Evolutionary conservation across 2,888 invertebrate species (phyloP).

Genomic region (Dryocosmus kuriphilus): DNA sequence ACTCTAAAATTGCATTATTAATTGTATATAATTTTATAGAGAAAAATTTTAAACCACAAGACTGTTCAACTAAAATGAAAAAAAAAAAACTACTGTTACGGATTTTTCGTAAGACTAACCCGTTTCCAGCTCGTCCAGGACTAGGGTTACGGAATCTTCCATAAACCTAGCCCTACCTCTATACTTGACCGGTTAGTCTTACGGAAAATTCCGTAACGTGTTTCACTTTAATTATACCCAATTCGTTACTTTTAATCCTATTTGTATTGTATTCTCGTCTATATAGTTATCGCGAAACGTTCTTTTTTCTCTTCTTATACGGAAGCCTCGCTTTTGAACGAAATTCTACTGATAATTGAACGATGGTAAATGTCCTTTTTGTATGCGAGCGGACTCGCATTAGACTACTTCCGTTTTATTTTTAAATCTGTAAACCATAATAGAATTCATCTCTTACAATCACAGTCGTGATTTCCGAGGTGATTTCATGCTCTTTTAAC

Average conservation of each 20-base stretch:
- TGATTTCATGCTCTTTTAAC: constrained; percentile 29
- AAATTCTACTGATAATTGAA: constrained; percentile 29
- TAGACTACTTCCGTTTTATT: constrained; percentile 36
- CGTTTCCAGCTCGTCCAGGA: no score
- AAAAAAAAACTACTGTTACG: no score
- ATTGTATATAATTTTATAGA: no score
- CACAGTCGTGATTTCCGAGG: no score
- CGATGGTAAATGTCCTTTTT: constrained; percentile 30
- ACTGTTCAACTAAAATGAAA: no score
- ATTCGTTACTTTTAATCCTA: not conserved
- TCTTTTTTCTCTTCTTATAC: not conserved
- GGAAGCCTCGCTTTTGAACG: not conserved
- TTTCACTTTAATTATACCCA: not conserved
- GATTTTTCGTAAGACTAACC: no score
- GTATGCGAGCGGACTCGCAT: constrained; percentile 11
- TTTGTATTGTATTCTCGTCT: not conserved
- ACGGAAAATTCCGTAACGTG: no score
- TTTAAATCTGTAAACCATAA: constrained; percentile 25
- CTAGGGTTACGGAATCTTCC: no score
- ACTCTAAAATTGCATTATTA: no score
- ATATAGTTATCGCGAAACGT: not conserved
- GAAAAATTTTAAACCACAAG: no score
- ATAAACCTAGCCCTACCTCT: no score
- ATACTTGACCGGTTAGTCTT: no score
- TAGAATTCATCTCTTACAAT: constrained; percentile 24